Evolutionary conservation across 2,113 vertebrate species (phyloP), one percentile per base, ranked within the genome.

Genomic region (Periophthalmodon schlosseri): DNA sequence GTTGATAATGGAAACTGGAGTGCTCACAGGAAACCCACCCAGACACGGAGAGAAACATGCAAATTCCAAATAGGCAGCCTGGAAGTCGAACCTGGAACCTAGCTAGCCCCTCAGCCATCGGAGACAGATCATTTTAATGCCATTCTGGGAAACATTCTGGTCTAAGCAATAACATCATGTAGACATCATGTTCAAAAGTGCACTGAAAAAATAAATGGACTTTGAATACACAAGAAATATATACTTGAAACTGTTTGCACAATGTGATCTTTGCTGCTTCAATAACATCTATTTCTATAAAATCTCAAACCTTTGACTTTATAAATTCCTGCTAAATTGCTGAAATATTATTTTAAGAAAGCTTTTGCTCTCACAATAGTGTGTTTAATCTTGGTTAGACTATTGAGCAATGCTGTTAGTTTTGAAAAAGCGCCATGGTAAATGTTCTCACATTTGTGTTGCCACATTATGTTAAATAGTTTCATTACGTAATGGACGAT

Each of bases 371-470:
- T 69, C 44, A 68, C 13, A 68, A 76, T 75, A 73, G 79, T 67
- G 77, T 72, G 49, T 50, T 44, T 61, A 34, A 65, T 66, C 76
- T 56, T 57, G 75, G 39, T 75, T 74, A 68, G 65, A 68, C 66
- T n/a, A 67, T 80, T 80, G 80, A 71, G 73, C 77, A 87, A 85
- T 74, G 6, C 28, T 86, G 82, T 79, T 80, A 63, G 76, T 80
- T 76, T 78, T 76, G 84, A 87, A 70, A 76, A 47, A 2, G 4
- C 49, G 69, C 80, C 87, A 80, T 56, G 18, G 34, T 69, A 67
- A 47, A 82, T 86, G 84, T 72, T 68, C 70, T 72, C 87, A 91
- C 87, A 91, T 93, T 90, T 92, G 58, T 49, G 84, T 63, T 84
- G 72, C 83, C 82, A 83, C 83, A 89, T 79, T 81, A 80, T 75